Percentiles rank a stretch among this genome's conserved stretches.
These are phyloP conservation scores for Leucophora obtusa DNA, from an alignment of 2,888 invertebrate genomes.

Conservation along the genomic window DNA sequence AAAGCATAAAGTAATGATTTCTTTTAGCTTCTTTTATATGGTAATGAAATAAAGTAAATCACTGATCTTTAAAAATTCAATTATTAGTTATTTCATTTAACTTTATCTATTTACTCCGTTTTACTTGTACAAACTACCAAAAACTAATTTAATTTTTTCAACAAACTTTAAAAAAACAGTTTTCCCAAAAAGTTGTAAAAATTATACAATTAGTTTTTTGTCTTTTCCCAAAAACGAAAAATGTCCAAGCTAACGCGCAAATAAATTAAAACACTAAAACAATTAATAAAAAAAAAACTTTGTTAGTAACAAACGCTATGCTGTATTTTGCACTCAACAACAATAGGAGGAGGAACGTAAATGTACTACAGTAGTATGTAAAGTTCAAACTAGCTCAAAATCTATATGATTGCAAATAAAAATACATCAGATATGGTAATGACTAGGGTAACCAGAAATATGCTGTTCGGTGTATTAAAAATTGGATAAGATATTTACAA, in stretches of 20 bases:
- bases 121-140: slow-evolving; percentile 45
- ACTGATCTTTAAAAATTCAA: slow-evolving; percentile 46
- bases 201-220: slow-evolving; percentile 41
- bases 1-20: too few species aligned
- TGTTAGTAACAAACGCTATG: slow-evolving; percentile 36
- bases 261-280: slow-evolving; percentile 65
- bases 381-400: too few species aligned
- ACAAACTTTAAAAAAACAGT: slow-evolving; percentile 28
- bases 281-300: slow-evolving; percentile 62
- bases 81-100: slow-evolving; percentile 53
- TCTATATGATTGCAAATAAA: too few species aligned
- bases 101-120: slow-evolving; percentile 30
- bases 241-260: slow-evolving; percentile 59
- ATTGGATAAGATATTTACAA: too few species aligned
- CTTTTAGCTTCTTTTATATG: background rate
- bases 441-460: too few species aligned
- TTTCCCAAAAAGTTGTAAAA: slow-evolving; percentile 43
- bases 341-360: slow-evolving; percentile 19
- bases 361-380: background rate
- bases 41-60: slow-evolving; percentile 11
- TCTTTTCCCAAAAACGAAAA: slow-evolving; percentile 38
- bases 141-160: slow-evolving; percentile 56
- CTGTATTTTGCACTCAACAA: slow-evolving; percentile 19
- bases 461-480: too few species aligned
- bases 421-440: too few species aligned